phyloP scores from a whole-genome alignment of 2,888 invertebrate species.

The Drosophila pegasa region DNA sequence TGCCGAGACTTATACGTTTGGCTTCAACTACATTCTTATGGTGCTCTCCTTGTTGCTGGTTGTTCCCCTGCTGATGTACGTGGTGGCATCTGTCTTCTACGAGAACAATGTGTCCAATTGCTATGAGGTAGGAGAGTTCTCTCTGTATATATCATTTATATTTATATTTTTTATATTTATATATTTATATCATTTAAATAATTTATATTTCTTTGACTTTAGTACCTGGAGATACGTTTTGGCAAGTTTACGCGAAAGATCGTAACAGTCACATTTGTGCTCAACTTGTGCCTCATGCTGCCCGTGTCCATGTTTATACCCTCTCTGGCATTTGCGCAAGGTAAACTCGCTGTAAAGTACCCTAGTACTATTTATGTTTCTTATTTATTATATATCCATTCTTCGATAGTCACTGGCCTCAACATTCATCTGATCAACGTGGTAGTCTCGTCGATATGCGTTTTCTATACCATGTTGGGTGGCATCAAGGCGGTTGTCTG shows the following conservation, averaged over 20 bases:
- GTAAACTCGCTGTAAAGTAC: constrained; percentile 46
- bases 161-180: too few relatives aligned
- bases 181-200: too few relatives aligned
- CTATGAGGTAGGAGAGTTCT: constrained; percentile 83
- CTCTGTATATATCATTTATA: not conserved
- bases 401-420: constrained; percentile 86
- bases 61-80: constrained; percentile 78
- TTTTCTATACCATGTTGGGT: constrained; percentile 86
- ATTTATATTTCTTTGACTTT: constrained; percentile 4
- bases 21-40: constrained; percentile 84
- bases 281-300: constrained; percentile 75
- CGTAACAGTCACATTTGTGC: constrained; percentile 79
- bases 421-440: constrained; percentile 86
- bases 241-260: constrained; percentile 78
- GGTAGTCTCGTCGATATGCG: constrained; percentile 86
- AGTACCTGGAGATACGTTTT: constrained; percentile 84
- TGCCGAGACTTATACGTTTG: constrained; percentile 86
- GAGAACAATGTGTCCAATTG: constrained; percentile 85
- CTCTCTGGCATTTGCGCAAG: constrained; percentile 82
- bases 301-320: constrained; percentile 83
- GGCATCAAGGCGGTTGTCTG: constrained; percentile 86
- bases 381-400: not conserved
- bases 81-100: constrained; percentile 86
- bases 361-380: not conserved
- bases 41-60: constrained; percentile 84